phyloP scores from a whole-genome alignment of 1,140 invertebrate species.

The Ceratina calcarata region DNA sequence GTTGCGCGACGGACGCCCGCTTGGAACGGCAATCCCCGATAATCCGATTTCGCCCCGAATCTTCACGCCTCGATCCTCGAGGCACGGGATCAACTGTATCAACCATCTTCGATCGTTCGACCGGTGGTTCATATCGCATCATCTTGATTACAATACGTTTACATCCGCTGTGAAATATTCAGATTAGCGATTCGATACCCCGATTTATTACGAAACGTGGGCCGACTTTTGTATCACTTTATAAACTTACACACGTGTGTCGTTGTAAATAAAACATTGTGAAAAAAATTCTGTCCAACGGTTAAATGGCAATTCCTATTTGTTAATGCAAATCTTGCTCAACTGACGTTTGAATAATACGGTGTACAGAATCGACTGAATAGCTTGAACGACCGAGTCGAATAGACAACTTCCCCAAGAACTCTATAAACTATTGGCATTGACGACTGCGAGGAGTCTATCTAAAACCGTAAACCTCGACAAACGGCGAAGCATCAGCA shows the following conservation, averaged over 20 bases:
- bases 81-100: background rate
- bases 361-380: background rate
- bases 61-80: background rate
- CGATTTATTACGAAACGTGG: too few relatives aligned
- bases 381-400: background rate
- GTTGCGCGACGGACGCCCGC: slow-evolving; percentile 23
- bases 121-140: background rate
- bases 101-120: background rate
- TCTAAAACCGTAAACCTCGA: background rate
- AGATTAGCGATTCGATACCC: background rate
- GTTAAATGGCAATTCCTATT: background rate
- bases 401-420: background rate
- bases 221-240: too few relatives aligned
- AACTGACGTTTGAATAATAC: background rate
- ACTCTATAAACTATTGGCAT: background rate
- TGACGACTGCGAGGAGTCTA: background rate
- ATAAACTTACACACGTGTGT: too few relatives aligned
- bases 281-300: too few relatives aligned
- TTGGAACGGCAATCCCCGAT: slow-evolving; percentile 17
- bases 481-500: background rate
- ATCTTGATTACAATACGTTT: background rate
- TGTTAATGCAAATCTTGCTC: background rate
- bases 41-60: slow-evolving; percentile 11
- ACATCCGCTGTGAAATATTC: slow-evolving; percentile 6
- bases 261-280: too few relatives aligned